A percentile compares a stretch with the other conserved stretches of the same genome.
phyloP scores from a whole-genome alignment of 2,888 invertebrate genomes.

The Mythimna lalbum region DNA sequence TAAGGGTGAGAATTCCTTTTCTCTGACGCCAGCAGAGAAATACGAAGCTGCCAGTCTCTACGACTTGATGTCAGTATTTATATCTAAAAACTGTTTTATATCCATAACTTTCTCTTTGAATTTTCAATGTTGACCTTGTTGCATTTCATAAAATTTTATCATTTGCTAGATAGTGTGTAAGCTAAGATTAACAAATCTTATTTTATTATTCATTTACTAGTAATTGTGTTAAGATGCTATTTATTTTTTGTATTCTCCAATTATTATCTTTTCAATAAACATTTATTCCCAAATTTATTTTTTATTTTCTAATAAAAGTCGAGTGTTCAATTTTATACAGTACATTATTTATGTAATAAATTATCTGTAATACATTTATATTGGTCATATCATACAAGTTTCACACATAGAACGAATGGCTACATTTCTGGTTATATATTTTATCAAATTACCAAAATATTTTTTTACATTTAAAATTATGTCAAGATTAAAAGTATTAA shows the following conservation, averaged over 20 bases:
- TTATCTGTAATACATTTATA: constrained; percentile 53
- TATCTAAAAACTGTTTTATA: constrained; percentile 43
- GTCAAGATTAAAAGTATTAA: constrained; percentile 11
- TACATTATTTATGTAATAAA: constrained; percentile 63
- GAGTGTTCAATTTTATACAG: constrained; percentile 36
- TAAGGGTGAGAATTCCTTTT: constrained; percentile 83
- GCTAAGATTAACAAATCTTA: constrained; percentile 67
- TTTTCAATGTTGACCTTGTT: constrained; percentile 55
- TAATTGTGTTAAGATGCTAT: constrained; percentile 77
- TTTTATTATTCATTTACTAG: constrained; percentile 64
- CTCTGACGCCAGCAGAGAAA: constrained; percentile 88
- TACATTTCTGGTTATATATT: constrained; percentile 27
- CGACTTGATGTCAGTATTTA: constrained; percentile 46
- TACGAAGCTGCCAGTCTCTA: constrained; percentile 81
- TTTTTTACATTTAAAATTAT: constrained; percentile 9
- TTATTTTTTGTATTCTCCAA: constrained; percentile 84
- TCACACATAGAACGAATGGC: constrained; percentile 29
- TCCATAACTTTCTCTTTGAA: constrained; percentile 44
- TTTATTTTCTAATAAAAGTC: constrained; percentile 57
- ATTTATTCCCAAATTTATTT: constrained; percentile 73
- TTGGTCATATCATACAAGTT: constrained; percentile 44
- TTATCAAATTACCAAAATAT: background rate
- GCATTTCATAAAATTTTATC: constrained; percentile 62
- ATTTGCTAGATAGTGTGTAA: constrained; percentile 62
- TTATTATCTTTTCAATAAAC: constrained; percentile 75